Percentiles rank a stretch among this genome's conserved stretches.
These are phyloP conservation scores for Microctonus aethiopoides DNA, from an alignment of 2,888 invertebrate genomes.

Conservation along the genomic window DNA sequence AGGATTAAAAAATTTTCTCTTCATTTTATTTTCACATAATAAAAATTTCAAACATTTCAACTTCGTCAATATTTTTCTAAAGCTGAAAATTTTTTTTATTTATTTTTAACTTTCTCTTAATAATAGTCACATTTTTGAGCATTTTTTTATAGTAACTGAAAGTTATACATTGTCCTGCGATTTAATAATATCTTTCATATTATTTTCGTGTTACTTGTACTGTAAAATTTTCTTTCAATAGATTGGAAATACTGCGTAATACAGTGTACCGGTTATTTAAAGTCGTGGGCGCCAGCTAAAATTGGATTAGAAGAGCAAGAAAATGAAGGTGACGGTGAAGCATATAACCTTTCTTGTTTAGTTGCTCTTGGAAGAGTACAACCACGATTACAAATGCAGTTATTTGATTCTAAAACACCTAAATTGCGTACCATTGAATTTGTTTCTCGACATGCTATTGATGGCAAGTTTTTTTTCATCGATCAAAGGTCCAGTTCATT, in stretches of 20 bases:
- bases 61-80: too few relatives aligned
- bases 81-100: too few relatives aligned
- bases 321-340: conserved; percentile 73
- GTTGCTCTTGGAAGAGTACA: conserved; percentile 87
- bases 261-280: conserved; percentile 93
- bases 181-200: too few relatives aligned
- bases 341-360: conserved; percentile 83
- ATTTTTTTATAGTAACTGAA: too few relatives aligned
- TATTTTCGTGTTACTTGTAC: neutral
- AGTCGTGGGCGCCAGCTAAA: conserved; percentile 89
- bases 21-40: too few relatives aligned
- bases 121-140: too few relatives aligned
- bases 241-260: conserved; percentile 90
- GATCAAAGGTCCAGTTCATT: conserved; percentile 80
- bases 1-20: too few relatives aligned
- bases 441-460: conserved; percentile 85
- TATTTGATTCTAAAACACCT: conserved; percentile 60
- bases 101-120: too few relatives aligned
- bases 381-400: conserved; percentile 64
- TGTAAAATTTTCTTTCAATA: conserved; percentile 46
- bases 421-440: conserved; percentile 78
- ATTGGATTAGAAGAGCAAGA: conserved; percentile 75
- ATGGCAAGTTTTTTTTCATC: conserved; percentile 92
- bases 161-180: too few relatives aligned
- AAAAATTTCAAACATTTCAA: too few relatives aligned